Base-by-base conservation (phyloP, 2,888 invertebrate genomes). In the Mythimna vitellina region DNA sequence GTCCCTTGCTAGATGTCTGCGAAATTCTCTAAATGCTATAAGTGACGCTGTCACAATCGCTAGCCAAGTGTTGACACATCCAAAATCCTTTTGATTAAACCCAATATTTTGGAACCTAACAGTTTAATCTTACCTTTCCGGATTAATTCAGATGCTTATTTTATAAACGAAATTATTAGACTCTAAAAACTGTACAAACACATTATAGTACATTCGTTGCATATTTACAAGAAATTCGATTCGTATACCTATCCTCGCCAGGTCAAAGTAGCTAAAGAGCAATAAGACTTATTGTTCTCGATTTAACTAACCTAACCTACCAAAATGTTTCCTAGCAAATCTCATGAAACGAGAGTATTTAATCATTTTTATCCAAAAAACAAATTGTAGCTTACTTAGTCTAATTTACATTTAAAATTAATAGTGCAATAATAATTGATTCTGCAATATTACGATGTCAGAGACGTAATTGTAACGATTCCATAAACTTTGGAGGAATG, bases 401-500 rank as follows among this genome's bases (percentile, higher is more conserved):
- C 4, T 65, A 20, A 49, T 38, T 46, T 12, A 29, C 6, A 38
- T 25, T 0, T 3, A 17, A 61, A 29, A 20, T 17, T 3, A 17
- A 38, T 35, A 3, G 22, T 38, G 46, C 14, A 46, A 12, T 46
- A 17, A 17, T 17, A 60, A 8, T 12, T 51, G 17, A 35, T 32
- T 35, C 25, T 42, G 25, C 8, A 71, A 51, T 25, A 32, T 58
- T 58, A 17, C 49, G 51, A 56, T 35, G 3, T 38, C n/a, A 22
- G 17, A 3, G 29, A 64, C 60, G 66, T 66, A 64, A 69, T 25
- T 54, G 20, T 32, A 17, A 22, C 56, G 53, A 56, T 60, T 9
- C 17, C 35, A n/a, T 58, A 38, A 80, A 67, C 12, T 83, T 80
- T 65, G 10, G n/a, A 53, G 35, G 5, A 61, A 38, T 22, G 29